Evolutionary conservation across 1,140 invertebrate genomes (phyloP).

Genomic region (Panagrolaimus sp.): DNA sequence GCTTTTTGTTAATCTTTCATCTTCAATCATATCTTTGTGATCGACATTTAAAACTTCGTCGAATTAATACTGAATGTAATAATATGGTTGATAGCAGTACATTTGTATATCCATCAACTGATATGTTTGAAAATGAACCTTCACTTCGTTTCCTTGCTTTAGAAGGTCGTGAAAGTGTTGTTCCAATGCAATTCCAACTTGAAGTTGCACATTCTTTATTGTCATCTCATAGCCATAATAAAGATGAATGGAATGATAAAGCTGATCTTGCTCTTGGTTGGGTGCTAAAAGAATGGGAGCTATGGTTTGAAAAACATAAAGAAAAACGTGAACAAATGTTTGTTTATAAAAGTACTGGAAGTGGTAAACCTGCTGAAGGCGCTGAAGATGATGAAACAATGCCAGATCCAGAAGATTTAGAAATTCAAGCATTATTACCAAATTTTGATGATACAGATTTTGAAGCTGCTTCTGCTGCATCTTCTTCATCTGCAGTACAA

Average conservation of each 20-base stretch:
- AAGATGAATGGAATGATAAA: neutral
- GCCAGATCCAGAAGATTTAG: constrained; percentile 19
- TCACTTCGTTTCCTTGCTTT: neutral
- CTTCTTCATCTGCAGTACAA: neutral
- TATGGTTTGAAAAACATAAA: constrained; percentile 63
- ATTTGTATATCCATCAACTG: neutral
- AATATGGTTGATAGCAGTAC: neutral
- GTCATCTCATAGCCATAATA: neutral
- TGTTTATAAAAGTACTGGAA: constrained; percentile 71
- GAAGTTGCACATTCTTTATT: constrained; percentile 16
- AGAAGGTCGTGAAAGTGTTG: neutral
- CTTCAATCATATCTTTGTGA: constrained; percentile 8
- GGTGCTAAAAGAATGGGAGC: constrained; percentile 29
- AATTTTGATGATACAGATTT: constrained; percentile 17
- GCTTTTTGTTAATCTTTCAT: neutral
- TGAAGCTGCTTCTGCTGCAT: neutral
- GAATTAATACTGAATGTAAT: neutral
- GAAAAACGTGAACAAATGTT: constrained; percentile 71
- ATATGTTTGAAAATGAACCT: neutral
- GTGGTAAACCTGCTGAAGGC: constrained; percentile 66
- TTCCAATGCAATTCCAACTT: constrained; percentile 26
- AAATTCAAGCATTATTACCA: constrained; percentile 26
- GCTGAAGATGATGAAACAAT: constrained; percentile 54
- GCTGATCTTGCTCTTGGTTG: constrained; percentile 25
- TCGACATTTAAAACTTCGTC: neutral